A percentile compares a stretch with the other conserved stretches of the same genome.
Evolutionary conservation across 2,888 invertebrate species (phyloP).

Genomic region (Lymantria dispar): DNA sequence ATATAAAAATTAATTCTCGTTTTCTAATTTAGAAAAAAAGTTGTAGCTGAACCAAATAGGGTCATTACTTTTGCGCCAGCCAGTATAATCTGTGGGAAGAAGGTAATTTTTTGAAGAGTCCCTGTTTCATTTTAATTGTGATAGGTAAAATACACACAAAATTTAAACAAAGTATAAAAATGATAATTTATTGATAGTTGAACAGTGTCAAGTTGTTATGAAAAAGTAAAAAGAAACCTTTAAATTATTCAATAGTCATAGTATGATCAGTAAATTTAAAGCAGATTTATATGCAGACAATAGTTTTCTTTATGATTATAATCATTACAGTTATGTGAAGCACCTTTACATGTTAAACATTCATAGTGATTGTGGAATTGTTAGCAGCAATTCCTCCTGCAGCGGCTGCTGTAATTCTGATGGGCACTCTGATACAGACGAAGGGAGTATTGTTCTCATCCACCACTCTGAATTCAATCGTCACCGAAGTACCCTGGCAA

Average conservation of each 20-base stretch:
- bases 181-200: too few relatives aligned
- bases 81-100: too few relatives aligned
- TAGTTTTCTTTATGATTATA: neutral
- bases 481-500: constrained; percentile 31
- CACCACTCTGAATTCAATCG: constrained; percentile 40
- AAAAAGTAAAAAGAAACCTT: neutral
- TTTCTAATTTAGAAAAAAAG: too few relatives aligned
- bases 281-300: neutral
- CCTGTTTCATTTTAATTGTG: too few relatives aligned
- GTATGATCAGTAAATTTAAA: neutral
- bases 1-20: too few relatives aligned
- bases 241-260: neutral
- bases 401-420: neutral
- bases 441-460: constrained; percentile 24
- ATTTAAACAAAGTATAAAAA: too few relatives aligned
- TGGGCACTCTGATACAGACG: constrained; percentile 30
- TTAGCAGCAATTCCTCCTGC: neutral
- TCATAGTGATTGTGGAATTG: neutral
- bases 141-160: too few relatives aligned
- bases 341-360: neutral
- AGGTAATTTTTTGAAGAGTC: too few relatives aligned
- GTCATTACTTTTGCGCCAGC: too few relatives aligned
- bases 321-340: neutral
- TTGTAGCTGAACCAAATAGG: too few relatives aligned
- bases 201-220: too few relatives aligned